A percentile compares a stretch with the other conserved stretches of the same genome.
phyloP scores from a whole-genome alignment of 1,140 invertebrate genomes.

The Aphaenogaster ashmeadi region DNA sequence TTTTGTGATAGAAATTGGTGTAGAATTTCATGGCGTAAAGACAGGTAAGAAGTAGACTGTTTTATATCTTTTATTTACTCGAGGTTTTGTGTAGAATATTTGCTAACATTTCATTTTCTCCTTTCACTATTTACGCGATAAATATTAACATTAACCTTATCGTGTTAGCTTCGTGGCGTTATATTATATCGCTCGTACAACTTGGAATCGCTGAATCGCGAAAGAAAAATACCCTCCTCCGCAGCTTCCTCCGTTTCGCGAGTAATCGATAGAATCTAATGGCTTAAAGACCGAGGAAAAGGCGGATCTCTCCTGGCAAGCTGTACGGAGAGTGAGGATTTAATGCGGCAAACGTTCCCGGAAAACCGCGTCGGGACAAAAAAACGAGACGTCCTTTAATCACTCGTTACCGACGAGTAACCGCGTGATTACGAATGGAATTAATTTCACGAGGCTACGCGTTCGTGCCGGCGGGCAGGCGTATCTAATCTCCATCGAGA shows the following conservation, averaged over 20 bases:
- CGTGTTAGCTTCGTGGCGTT: neutral
- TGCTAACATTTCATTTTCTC: neutral
- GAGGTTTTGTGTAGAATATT: neutral
- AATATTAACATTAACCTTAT: conserved; percentile 15
- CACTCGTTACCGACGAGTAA: conserved; percentile 46
- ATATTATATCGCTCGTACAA: neutral
- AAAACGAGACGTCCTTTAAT: conserved; percentile 10
- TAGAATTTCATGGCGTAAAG: neutral
- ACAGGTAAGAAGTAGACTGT: neutral
- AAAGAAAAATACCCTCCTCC: conserved; percentile 18
- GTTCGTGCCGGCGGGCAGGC: conserved; percentile 29
- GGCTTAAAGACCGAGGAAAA: neutral
- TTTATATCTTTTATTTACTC: neutral
- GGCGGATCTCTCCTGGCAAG: neutral
- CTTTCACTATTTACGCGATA: neutral
- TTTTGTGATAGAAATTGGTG: neutral
- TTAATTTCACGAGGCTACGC: conserved; percentile 60
- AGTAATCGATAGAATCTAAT: conserved; percentile 23
- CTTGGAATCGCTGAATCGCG: neutral
- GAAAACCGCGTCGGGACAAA: neutral
- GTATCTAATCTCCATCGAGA: conserved; percentile 75
- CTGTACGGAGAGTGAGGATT: neutral
- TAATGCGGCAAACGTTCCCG: neutral
- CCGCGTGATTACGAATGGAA: conserved; percentile 40
- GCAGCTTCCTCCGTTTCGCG: conserved; percentile 4